These are phyloP conservation scores for Vireo altiloquus DNA, from an alignment of 2,113 vertebrate genomes.

Conservation along the genomic window DNA sequence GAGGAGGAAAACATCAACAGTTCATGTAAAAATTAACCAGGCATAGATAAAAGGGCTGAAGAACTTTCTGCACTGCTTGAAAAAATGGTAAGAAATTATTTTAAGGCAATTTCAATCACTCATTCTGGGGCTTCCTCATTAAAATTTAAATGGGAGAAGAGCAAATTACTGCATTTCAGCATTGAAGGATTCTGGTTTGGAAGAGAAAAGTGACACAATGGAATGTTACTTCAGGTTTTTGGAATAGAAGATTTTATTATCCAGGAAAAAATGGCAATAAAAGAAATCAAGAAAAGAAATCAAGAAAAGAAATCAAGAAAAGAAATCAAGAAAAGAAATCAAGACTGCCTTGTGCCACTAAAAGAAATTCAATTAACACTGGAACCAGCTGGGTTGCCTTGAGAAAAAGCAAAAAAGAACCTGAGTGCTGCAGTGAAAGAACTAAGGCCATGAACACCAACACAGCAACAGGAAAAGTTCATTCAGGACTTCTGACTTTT, in stretches of 20 bases:
- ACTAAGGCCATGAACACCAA: not conserved
- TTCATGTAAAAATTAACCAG: not conserved
- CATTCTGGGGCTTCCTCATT: not conserved
- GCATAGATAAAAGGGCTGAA: not conserved
- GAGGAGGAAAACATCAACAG: not conserved
- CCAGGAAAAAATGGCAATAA: not conserved
- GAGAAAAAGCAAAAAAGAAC: not conserved
- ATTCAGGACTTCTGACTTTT: not conserved
- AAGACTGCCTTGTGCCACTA: not conserved
- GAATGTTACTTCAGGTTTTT: not conserved
- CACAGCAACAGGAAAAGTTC: not conserved
- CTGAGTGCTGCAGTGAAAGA: not conserved
- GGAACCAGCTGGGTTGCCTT: not conserved
- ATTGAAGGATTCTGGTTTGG: not conserved
- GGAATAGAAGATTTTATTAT: not conserved
- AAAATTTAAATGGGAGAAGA: not conserved
- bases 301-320: too few relatives aligned
- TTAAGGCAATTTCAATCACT: not conserved
- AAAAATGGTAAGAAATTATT: not conserved
- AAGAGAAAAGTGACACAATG: not conserved
- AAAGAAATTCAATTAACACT: not conserved
- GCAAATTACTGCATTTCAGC: not conserved
- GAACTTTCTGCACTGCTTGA: not conserved
- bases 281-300: not conserved
- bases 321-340: not conserved